Base-by-base conservation (phyloP, 2,888 invertebrate species). In the Sminthurinus aureus region DNA sequence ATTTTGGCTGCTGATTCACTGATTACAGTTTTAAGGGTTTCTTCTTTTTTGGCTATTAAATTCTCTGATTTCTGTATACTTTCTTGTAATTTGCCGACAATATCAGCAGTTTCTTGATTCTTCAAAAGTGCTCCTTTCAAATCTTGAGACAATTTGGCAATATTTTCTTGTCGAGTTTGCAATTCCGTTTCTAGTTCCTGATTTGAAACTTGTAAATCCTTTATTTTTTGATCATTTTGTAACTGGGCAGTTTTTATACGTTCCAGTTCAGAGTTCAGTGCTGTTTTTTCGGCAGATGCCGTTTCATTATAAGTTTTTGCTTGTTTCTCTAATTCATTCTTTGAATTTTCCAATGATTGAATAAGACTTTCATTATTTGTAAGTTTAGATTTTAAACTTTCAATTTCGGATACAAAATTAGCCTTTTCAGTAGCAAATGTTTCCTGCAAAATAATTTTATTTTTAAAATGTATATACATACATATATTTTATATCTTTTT, bases 41-140 rank as follows among this genome's bases (percentile, higher is more conserved):
- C 51, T 50, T 79, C 79, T 22, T 79, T 79, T 20, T 79, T 26
- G n/a, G 67, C 18, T 51, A 78, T 15, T 20, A 26, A 26, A 20
- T 38, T 24, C 24, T 66, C 20, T 15, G 38, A 11, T 18, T 15
- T 26, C n/a, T 69, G 26, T 51, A 79, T 0, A 9, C 24, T 51
- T 38, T 69, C 38, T 20, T 79, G 66, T 20, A 79, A 69, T 9
- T n/a, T 79, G 2, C 18, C 20, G 0, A 79, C n/a, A 13, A 18
- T 78, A 18, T 64, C 78, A 12, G 78, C 24, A 18, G 64, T 22
- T 13, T n/a, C 66, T 26, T 78, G 8, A n/a, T 4, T 64, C 18
- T 26, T 79, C 8, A 51, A 26, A 13, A 11, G 24, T 71, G 71
- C 71, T 24, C 26, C 71, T 26, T 22, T 22, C 26, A 71, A 71